A percentile compares a stretch with the other conserved stretches of the same genome.
These are phyloP conservation scores for Drosophila kuntzei DNA, from an alignment of 2,888 invertebrate genomes.

Conservation along the genomic window DNA sequence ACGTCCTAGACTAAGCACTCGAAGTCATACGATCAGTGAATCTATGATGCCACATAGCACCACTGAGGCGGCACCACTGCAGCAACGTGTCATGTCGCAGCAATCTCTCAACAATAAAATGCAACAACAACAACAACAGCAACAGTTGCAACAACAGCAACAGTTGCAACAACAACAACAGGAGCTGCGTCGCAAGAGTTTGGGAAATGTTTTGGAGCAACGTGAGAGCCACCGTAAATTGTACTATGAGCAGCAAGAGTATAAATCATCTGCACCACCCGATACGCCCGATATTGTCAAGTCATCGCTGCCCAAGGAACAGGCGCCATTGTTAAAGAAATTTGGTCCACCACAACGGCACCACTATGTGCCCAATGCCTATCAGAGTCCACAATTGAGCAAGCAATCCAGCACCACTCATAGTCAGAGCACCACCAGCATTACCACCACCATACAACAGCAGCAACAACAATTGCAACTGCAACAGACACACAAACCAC, in stretches of 20 bases:
- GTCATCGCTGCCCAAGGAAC: conserved; percentile 84
- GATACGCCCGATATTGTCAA: conserved; percentile 85
- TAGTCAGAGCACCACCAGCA: conserved; percentile 32
- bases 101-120: conserved; percentile 47
- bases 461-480: conserved; percentile 34
- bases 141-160: conserved; percentile 31
- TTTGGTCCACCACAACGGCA: conserved; percentile 85
- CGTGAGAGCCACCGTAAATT: conserved; percentile 37
- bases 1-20: conserved; percentile 46
- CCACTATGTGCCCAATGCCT: conserved; percentile 84
- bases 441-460: conserved; percentile 25
- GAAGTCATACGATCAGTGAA: conserved; percentile 51
- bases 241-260: conserved; percentile 61
- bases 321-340: conserved; percentile 83
- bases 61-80: conserved; percentile 15
- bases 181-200: conserved; percentile 81
- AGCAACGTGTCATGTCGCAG: conserved; percentile 70
- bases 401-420: conserved; percentile 19
- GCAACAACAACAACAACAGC: conserved; percentile 3
- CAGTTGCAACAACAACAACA: conserved; percentile 43
- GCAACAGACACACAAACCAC: conserved; percentile 69
- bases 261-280: conserved; percentile 83
- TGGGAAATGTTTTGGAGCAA: conserved; percentile 77
- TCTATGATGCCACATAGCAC: conserved; percentile 7
- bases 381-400: conserved; percentile 78